Evolutionary conservation across 2,797 vertebrate species (phyloP), one percentile per base, ranked within the genome.

Genomic region (Sebastes ruberrimus): DNA sequence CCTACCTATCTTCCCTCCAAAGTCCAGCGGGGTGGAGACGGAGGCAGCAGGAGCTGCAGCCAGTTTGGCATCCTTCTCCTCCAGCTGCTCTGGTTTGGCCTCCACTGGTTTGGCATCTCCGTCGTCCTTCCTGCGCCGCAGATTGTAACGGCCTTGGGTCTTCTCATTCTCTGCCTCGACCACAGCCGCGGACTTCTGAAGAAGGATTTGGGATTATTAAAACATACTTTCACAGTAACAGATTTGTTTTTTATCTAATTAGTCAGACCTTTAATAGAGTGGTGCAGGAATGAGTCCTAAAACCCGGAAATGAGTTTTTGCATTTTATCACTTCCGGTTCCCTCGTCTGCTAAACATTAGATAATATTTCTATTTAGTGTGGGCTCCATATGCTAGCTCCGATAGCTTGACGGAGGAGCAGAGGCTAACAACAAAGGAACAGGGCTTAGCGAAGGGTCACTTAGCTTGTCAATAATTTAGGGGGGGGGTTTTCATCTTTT

Each of bases 1-100:
- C 87, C 55, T 93, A 98, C 98, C 98, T 62, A 97, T 89, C 80
- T 95, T 96, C 68, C 98, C 98, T 76, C 98, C 97, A 85, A 99
- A 99, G 86, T 98, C 98, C 6, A 97, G 87, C 0, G 95, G 91
- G 32, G 93, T 91, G 30, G 85, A 85, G 88, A 76, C 80, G 1
- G 62, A 18, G 22, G 87, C 75, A 85, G 78, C 82, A 27, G 89
- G 66, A n/a, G 93, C 89, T 23, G 87, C 63, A n/a, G 91, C 89
- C 57, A 18, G 1, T 22, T 84, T 64, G 6, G 25, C 27, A 11
- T 71, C 63, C 61, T 89, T 91, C 62, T 96, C 93, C 61, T 88
- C 74, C 28, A 7, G 16, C 86, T 94, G 90, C 4, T 91, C 80
- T 2, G 77, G 68, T 86, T 94, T 95, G 5, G 76, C 62, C 74